Base-by-base conservation (phyloP, 2,888 invertebrate genomes). In the Herminia tarsipennalis region DNA sequence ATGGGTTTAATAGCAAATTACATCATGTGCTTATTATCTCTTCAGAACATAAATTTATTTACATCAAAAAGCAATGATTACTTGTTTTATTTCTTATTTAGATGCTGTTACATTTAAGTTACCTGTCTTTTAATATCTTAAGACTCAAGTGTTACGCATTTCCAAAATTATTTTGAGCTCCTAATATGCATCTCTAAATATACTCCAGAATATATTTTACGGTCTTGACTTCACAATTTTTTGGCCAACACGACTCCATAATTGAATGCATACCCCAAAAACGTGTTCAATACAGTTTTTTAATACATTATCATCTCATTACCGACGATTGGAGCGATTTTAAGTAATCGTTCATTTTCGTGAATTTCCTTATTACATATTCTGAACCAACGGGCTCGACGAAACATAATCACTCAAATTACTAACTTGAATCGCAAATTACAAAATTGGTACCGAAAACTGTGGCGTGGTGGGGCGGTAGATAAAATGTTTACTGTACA, bases 371-470 rank as follows among this genome's bases (percentile, higher is more conserved):
- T 78, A 85, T 83, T 82, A 83, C 74, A 80, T 78, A 81, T 79
- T 80, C 76, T 52, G 70, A 70, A 70, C 65, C 69, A 76, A 79
- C 74, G 74, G 70, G 73, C 65, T 70, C 68, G 61, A 66, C 53
- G 73, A 64, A 68, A 70, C 63, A 73, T 87, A 83, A 86, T 86
- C 78, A 83, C 74, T 84, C 76, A 84, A 86, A 88, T 88, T 86
- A 79, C 81, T 84, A 83, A 82, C 76, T 75, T 71, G 84, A 81
- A 81, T 78, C 78, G 81, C 81, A 86, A 88, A 89, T 89, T 88
- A 83, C 85, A 61, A 83, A 86, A 87, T 86, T 87, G 80, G 70
- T 76, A 78, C 74, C 70, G 73, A 73, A 30, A 76, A 66, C 59
- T 60, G 56, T 67, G 48, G 50, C 60, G 60, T 60, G 66, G 69